phyloP scores from a whole-genome alignment of 1,140 invertebrate species.

The Drosophila sechellia region DNA sequence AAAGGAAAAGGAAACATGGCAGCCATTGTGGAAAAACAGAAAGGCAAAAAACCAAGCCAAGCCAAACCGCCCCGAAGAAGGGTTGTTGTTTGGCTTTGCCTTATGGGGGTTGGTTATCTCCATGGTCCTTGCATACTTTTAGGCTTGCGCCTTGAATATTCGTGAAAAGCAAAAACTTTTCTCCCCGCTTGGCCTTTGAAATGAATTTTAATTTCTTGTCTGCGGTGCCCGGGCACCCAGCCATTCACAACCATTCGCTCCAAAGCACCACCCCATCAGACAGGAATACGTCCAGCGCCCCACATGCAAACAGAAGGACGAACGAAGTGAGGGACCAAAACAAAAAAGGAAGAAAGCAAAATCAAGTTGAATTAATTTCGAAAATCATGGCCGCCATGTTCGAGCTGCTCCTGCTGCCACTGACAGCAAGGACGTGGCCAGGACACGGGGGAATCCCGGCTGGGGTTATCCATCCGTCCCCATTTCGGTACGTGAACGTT shows the following conservation, averaged over 20 bases:
- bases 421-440: slow-evolving; percentile 67
- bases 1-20: slow-evolving; percentile 68
- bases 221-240: slow-evolving; percentile 48
- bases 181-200: slow-evolving; percentile 54
- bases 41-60: slow-evolving; percentile 15
- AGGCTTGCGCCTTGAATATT: slow-evolving; percentile 81
- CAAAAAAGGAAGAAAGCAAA: slow-evolving; percentile 80
- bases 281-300: background rate
- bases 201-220: slow-evolving; percentile 84
- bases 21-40: slow-evolving; percentile 70
- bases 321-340: slow-evolving; percentile 57
- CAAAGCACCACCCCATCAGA: background rate
- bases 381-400: slow-evolving; percentile 78
- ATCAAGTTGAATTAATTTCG: slow-evolving; percentile 84
- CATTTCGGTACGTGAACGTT: slow-evolving; percentile 46
- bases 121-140: slow-evolving; percentile 70
- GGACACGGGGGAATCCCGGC: slow-evolving; percentile 16
- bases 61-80: slow-evolving; percentile 51
- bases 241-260: slow-evolving; percentile 4
- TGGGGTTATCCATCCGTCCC: background rate
- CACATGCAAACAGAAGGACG: slow-evolving; percentile 20
- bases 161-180: slow-evolving; percentile 41
- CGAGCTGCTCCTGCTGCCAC: slow-evolving; percentile 44
- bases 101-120: slow-evolving; percentile 58
- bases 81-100: slow-evolving; percentile 52